Percentiles rank a stretch among this genome's conserved stretches.
Evolutionary conservation across 2,797 vertebrate species (phyloP).

Genomic region (Chaetodon trifasciatus): DNA sequence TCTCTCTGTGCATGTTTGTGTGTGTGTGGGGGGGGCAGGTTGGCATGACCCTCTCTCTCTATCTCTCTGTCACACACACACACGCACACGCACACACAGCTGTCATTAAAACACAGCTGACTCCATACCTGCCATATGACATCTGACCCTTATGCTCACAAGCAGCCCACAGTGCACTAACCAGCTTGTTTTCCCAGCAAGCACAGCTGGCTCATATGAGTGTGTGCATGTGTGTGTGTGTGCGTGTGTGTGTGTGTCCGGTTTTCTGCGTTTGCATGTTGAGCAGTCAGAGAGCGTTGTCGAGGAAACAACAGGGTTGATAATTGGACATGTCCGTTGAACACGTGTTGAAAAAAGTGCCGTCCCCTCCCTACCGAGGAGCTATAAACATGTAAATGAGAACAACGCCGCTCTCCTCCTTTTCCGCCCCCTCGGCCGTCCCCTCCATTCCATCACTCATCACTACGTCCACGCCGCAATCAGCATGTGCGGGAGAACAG

Average conservation of each 20-base stretch:
- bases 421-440: conserved; percentile 44
- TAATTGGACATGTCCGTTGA: conserved; percentile 84
- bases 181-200: conserved; percentile 56
- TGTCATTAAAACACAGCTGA: conserved; percentile 70
- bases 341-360: conserved; percentile 54
- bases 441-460: conserved; percentile 72
- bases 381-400: conserved; percentile 89
- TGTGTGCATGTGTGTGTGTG: conserved; percentile 33
- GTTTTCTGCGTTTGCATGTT: conserved; percentile 43
- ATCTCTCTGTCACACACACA: conserved; percentile 21
- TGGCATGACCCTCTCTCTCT: conserved; percentile 40
- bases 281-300: conserved; percentile 65
- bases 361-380: conserved; percentile 70
- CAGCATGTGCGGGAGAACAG: conserved; percentile 58
- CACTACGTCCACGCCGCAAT: conserved; percentile 52
- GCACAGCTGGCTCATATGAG: conserved; percentile 54
- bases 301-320: conserved; percentile 79
- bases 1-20: conserved; percentile 15
- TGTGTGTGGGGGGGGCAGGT: conserved; percentile 15
- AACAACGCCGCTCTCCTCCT: conserved; percentile 53
- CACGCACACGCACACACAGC: conserved; percentile 56
- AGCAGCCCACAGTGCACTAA: conserved; percentile 50
- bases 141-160: conserved; percentile 66
- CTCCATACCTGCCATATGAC: conserved; percentile 64
- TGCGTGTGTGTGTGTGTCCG: conserved; percentile 34